phyloP scores from a whole-genome alignment of 2,888 invertebrate genomes.

The Ectropis crepuscularia region DNA sequence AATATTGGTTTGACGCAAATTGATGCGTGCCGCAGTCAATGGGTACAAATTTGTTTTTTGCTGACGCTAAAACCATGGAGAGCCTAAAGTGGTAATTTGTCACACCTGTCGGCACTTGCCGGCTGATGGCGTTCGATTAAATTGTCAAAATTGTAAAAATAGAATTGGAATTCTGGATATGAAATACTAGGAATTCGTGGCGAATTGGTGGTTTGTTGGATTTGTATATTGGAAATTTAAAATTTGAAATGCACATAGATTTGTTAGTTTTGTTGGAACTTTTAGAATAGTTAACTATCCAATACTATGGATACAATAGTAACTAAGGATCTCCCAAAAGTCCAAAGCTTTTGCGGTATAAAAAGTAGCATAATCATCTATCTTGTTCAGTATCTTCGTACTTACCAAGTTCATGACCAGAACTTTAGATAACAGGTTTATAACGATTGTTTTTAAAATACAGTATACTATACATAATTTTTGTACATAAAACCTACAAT shows the following conservation, averaged over 20 bases:
- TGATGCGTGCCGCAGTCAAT: slow-evolving; percentile 13
- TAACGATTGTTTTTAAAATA: too few species aligned
- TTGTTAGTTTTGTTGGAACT: too few species aligned
- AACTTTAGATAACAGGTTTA: too few species aligned
- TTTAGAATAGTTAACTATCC: too few species aligned
- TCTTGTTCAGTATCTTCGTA: not conserved
- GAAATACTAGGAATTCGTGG: slow-evolving; percentile 2
- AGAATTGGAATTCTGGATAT: not conserved
- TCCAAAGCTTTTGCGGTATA: too few species aligned
- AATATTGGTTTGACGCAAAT: slow-evolving; percentile 16
- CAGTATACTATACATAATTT: too few species aligned
- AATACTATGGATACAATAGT: too few species aligned
- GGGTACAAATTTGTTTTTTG: slow-evolving; percentile 6
- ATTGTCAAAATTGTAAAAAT: slow-evolving; percentile 9
- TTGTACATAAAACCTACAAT: too few species aligned
- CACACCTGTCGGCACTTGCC: slow-evolving; percentile 9
- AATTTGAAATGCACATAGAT: not conserved
- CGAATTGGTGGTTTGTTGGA: not conserved
- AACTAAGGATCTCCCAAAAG: too few species aligned
- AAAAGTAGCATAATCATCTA: not conserved
- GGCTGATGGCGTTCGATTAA: slow-evolving; percentile 11
- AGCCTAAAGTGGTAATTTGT: slow-evolving; percentile 5
- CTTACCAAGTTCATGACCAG: too few species aligned
- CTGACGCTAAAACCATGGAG: slow-evolving; percentile 10
- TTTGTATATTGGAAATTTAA: not conserved